Evolutionary conservation across 2,113 vertebrate species (phyloP).

Genomic region (Mesoclemmys tuberculata): DNA sequence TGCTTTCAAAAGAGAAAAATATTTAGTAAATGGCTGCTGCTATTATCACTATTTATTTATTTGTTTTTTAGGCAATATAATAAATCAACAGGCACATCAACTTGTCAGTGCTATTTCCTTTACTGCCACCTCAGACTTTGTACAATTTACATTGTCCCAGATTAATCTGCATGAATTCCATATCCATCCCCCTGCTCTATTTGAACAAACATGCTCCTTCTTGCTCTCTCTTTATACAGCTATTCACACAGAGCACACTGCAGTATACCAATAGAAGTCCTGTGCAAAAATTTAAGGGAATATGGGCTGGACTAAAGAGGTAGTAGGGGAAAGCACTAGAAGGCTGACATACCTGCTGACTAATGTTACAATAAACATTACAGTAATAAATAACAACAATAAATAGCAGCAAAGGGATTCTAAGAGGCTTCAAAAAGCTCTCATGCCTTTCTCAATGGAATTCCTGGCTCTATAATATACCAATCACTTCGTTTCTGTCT

Average conservation of each 20-base stretch:
- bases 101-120: not conserved
- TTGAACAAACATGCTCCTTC: not conserved
- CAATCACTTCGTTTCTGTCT: too few species aligned
- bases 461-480: not conserved
- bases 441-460: slow-evolving; percentile 29
- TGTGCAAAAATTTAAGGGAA: not conserved
- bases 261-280: not conserved
- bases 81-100: not conserved
- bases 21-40: not conserved
- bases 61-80: not conserved
- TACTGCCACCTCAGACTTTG: not conserved
- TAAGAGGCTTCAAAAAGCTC: slow-evolving; percentile 16
- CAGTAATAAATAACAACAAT: slow-evolving; percentile 7
- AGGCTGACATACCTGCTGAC: not conserved
- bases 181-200: not conserved
- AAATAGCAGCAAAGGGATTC: slow-evolving; percentile 26
- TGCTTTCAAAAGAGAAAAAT: not conserved
- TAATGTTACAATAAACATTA: not conserved
- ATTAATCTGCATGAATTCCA: not conserved
- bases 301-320: slow-evolving; percentile 4
- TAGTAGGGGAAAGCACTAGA: slow-evolving; percentile 20
- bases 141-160: not conserved
- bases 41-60: not conserved
- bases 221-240: not conserved
- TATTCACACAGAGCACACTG: not conserved